Evolutionary conservation across 92 coral and sea anemone species (phyloP), one percentile per base, ranked within the genome.

Genomic region (Parazoanthus darwini): DNA sequence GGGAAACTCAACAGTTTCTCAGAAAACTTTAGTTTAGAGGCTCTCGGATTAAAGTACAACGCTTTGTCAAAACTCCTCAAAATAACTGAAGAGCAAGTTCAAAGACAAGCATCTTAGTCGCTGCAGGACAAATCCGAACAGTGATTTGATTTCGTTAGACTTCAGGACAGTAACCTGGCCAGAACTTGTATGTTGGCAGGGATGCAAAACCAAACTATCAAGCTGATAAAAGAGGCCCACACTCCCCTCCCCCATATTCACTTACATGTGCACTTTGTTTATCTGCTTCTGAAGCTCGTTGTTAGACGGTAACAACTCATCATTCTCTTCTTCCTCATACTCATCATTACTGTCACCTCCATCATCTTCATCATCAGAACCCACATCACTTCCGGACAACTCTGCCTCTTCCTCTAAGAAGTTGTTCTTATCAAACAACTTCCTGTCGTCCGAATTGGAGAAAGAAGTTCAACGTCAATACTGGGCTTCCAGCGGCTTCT

Each of bases 181-280:
- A 29, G 33, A 29, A 29, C 33, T 29, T 29, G 33, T 29, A 29
- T 29, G 33, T 29, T 29, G 33, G 33, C 33, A 29, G 33, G 33
- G 33, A 29, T 29, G 33, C 33, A 29, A 29, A 29, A 29, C 0
- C 33, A 29, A 29, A 29, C 33, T 29, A 29, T 29, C 33, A 29
- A 29, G 33, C 33, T 0, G 33, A 29, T 29, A 29, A 29, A 29
- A 29, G 33, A 29, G 33, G 33, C 33, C 33, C 33, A 29, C 33
- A 29, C 33, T 29, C 33, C 33, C 33, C 33, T 29, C 33, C 33
- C 14, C 4, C 22, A 3, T 42, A 36, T 14, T 50, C 39, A 91
- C 98, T 95, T 89, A 97, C 99, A 97, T 90, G 91, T 95, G 98
- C 37, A 94, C 99, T 93, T 95, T 97, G 89, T 93, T 97, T 78